Conservation (phyloP, 2,888 invertebrate species). For the Aphidius colemani region DNA sequence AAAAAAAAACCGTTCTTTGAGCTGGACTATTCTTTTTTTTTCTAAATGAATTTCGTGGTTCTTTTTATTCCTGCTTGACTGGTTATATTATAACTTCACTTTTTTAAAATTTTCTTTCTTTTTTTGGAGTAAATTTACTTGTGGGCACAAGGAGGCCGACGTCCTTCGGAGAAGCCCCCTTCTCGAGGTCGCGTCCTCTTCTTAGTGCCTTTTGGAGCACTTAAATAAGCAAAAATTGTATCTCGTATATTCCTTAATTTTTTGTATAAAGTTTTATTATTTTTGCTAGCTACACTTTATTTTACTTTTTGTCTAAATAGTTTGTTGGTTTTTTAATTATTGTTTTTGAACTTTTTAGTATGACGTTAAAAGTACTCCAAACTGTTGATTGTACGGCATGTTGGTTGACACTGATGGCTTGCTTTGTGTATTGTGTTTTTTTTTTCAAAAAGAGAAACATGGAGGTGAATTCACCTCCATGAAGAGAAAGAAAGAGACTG, state of each 20-base stretch:
- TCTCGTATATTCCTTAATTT: not conserved
- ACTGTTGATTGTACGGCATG: constrained; percentile 49
- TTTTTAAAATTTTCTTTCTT: not conserved
- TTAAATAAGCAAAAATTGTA: not conserved
- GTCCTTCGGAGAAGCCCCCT: constrained; percentile 24
- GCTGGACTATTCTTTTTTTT: not conserved
- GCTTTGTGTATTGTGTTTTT: constrained; percentile 2
- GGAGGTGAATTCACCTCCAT: too few relatives aligned
- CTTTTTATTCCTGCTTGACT: not conserved
- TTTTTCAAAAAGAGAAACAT: not conserved
- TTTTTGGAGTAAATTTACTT: constrained; percentile 1
- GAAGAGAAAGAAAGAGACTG: too few relatives aligned
- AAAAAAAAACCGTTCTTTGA: not conserved
- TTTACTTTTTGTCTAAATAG: not conserved
- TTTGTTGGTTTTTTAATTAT: not conserved
- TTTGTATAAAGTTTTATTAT: not conserved
- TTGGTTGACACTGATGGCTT: constrained; percentile 44
- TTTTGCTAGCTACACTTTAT: constrained; percentile 1
- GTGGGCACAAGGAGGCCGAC: constrained; percentile 10
- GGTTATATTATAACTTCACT: not conserved
- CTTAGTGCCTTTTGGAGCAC: constrained; percentile 15
- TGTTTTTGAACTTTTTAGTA: constrained; percentile 37
- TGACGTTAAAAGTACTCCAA: constrained; percentile 43
- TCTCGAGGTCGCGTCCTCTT: constrained; percentile 24
- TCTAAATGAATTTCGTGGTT: constrained; percentile 3